Evolutionary conservation across 2,797 vertebrate species (phyloP).

Genomic region (Crenuchus spilurus): DNA sequence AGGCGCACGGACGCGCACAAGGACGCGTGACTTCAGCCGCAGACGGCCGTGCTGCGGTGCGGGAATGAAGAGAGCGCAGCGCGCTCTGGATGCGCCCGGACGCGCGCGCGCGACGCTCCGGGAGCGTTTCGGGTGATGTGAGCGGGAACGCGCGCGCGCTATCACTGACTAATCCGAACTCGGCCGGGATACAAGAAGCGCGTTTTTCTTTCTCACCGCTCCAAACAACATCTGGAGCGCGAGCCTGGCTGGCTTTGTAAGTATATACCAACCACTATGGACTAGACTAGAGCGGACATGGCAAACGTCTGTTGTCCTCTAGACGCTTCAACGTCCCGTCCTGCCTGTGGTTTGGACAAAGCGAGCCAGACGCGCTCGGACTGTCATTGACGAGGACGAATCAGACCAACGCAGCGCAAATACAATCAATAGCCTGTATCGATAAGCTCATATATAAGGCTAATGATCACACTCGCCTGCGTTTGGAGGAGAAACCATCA

Average conservation of each 20-base stretch:
- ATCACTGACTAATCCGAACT: too few relatives aligned
- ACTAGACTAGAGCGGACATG: background rate
- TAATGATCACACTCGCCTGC: constrained; percentile 69
- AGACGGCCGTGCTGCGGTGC: too few relatives aligned
- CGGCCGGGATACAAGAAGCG: constrained; percentile 15
- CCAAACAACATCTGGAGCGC: too few relatives aligned
- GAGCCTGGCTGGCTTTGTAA: too few relatives aligned
- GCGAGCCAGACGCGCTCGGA: constrained; percentile 69
- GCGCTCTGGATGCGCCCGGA: constrained; percentile 9
- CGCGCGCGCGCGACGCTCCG: background rate
- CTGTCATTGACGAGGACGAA: constrained; percentile 78
- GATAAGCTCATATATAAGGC: constrained; percentile 79
- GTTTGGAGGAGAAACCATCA: constrained; percentile 65
- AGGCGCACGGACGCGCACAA: too few relatives aligned
- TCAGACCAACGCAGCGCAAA: constrained; percentile 75
- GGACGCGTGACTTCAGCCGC: too few relatives aligned
- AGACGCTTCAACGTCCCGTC: background rate
- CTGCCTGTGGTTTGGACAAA: constrained; percentile 58
- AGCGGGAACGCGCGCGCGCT: too few relatives aligned
- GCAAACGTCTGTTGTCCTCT: background rate
- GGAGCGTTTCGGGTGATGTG: constrained; percentile 20
- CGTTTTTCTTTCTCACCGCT: too few relatives aligned
- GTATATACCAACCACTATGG: too few relatives aligned
- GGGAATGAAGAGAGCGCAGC: background rate
- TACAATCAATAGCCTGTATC: constrained; percentile 82